These are phyloP conservation scores for Shinisaurus crocodilurus DNA, from an alignment of 2,113 vertebrate species.

Conservation along the genomic window DNA sequence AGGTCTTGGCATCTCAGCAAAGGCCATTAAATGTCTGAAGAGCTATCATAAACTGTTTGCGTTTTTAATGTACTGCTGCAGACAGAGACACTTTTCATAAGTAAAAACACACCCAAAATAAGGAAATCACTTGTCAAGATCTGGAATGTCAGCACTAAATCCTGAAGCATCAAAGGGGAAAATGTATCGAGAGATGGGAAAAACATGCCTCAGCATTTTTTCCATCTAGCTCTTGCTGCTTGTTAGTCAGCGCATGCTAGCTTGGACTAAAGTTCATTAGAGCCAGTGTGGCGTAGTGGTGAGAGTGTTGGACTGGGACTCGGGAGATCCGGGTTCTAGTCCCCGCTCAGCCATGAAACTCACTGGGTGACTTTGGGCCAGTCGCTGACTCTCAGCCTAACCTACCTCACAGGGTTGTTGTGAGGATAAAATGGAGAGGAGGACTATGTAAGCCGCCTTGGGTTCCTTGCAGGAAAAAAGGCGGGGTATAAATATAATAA, in stretches of 20 bases:
- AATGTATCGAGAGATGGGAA: conserved; percentile 33
- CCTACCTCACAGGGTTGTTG: too few species aligned
- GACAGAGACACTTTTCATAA: conserved; percentile 34
- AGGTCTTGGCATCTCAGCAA: rapidly evolving
- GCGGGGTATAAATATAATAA: too few species aligned
- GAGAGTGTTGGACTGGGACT: too few species aligned
- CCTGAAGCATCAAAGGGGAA: conserved; percentile 39
- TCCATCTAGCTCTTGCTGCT: conserved; percentile 38
- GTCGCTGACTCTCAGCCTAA: too few species aligned
- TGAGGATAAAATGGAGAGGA: too few species aligned
- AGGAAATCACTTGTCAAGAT: conserved; percentile 26
- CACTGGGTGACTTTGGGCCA: too few species aligned
- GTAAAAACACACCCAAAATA: not conserved
- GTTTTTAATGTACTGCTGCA: not conserved
- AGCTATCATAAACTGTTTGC: conserved; percentile 9
- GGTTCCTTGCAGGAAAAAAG: too few species aligned
- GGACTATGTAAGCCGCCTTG: too few species aligned
- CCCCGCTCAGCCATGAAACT: too few species aligned
- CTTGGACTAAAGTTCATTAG: conserved; percentile 48
- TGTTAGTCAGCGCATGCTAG: conserved; percentile 32
- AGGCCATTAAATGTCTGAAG: rapidly evolving
- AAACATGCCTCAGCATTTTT: conserved; percentile 3
- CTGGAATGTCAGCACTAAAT: conserved; percentile 35
- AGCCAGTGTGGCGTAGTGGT: too few species aligned
- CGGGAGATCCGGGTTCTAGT: too few species aligned